Evolutionary conservation across 1,140 invertebrate species (phyloP).

Genomic region (Meteorus sp.): DNA sequence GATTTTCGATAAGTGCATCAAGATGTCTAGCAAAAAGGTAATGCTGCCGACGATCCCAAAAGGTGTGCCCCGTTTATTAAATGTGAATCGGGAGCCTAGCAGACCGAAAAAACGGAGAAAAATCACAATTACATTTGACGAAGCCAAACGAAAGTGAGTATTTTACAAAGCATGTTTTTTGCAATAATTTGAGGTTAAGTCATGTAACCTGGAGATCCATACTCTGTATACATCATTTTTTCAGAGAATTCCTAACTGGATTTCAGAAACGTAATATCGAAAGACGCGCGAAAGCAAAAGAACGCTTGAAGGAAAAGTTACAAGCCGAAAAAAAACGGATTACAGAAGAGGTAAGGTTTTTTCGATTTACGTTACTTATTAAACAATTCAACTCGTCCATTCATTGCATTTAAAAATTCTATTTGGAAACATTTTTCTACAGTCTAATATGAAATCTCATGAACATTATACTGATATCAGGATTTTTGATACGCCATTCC

Average conservation of each 20-base stretch:
- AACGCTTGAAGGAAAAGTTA: constrained; percentile 68
- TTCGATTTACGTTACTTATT: constrained; percentile 4
- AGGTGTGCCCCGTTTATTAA: constrained; percentile 31
- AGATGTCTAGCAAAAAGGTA: not conserved
- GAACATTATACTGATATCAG: too few species aligned
- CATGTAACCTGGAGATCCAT: not conserved
- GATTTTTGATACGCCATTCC: too few species aligned
- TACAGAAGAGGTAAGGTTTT: constrained; percentile 65
- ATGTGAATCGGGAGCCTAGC: constrained; percentile 36
- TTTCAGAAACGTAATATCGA: constrained; percentile 77
- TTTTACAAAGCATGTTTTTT: constrained; percentile 14
- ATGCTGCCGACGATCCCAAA: not conserved
- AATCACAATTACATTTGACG: constrained; percentile 64
- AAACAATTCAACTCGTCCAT: too few species aligned
- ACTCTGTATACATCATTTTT: constrained; percentile 16
- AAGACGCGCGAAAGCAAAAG: constrained; percentile 70
- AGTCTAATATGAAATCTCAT: too few species aligned
- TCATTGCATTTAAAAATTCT: constrained; percentile 7
- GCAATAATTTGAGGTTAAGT: constrained; percentile 7
- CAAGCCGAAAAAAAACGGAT: constrained; percentile 76
- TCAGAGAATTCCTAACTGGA: constrained; percentile 73
- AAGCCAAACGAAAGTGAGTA: constrained; percentile 63
- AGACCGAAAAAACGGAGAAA: constrained; percentile 53
- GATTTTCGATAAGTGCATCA: not conserved
- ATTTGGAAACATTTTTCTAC: constrained; percentile 22